Evolutionary conservation across 2,888 invertebrate genomes (phyloP).

Genomic region (Drosophila setosimentum): DNA sequence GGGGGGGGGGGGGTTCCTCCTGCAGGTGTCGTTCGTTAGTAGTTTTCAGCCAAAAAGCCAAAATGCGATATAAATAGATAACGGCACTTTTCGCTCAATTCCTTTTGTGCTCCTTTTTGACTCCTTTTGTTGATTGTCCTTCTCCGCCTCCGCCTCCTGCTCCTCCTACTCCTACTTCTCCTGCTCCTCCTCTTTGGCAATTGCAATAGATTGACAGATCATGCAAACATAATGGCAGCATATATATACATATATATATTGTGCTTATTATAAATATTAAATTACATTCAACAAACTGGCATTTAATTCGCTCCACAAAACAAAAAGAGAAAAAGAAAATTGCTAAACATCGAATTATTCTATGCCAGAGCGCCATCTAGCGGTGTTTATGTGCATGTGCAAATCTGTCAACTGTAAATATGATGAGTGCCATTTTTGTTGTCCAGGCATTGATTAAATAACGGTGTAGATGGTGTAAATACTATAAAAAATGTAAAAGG

Average conservation of each 20-base stretch:
- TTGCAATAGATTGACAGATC: conserved; percentile 76
- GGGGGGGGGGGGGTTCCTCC: conserved; percentile 10
- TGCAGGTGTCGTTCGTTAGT: conserved; percentile 78
- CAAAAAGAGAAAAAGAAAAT: background rate
- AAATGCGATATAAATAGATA: conserved; percentile 80
- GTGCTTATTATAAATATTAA: conserved; percentile 78
- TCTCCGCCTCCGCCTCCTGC: conserved; percentile 13
- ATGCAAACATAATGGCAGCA: conserved; percentile 79
- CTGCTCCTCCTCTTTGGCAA: conserved; percentile 38
- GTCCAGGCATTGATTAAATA: conserved; percentile 35
- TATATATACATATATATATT: conserved; percentile 43
- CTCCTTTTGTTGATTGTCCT: conserved; percentile 11
- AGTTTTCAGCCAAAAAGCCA: conserved; percentile 76
- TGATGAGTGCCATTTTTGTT: conserved; percentile 7
- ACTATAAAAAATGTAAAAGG: background rate
- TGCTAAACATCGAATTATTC: conserved; percentile 2
- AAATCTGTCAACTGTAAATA: conserved; percentile 34
- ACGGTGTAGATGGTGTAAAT: background rate
- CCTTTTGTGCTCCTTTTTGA: conserved; percentile 31
- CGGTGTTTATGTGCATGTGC: conserved; percentile 8
- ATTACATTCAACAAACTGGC: conserved; percentile 71
- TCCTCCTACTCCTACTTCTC: too few species aligned
- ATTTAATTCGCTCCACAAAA: conserved; percentile 33
- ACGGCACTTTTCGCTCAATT: conserved; percentile 67
- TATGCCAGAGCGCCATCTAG: conserved; percentile 25